Base-by-base conservation (phyloP, 2,797 vertebrate genomes). In the Microhierax caerulescens region DNA sequence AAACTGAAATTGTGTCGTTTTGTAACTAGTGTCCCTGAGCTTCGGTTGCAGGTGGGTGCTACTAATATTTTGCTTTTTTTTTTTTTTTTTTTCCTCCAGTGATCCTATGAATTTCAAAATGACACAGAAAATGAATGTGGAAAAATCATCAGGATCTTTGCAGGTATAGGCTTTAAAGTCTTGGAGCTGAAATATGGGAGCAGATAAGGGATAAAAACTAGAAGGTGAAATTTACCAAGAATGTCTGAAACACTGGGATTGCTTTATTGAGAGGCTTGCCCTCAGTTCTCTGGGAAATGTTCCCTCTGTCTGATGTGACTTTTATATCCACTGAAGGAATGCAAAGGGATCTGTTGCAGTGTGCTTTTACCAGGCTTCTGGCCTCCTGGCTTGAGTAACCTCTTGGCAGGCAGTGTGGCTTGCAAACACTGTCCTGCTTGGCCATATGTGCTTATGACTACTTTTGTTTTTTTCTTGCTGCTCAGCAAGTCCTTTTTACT, bases 41-140 rank as follows among this genome's bases (percentile, higher is more conserved):
- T 83, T 20, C 1, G 4, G 21, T 13, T 30, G 16, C 7, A 18
- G 18, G 2, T 1, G 7, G 12, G 0, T 30, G 5, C 20, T 75
- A 3, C 8, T 56, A 8, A 21, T 7, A 7, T 27, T 28, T 16
- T 20, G 3, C 13, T 17, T 15, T 34, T 14, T 63, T 27, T 30
- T 37, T 15, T n/a, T n/a, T 20, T 59, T 18, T 11, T 24, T 47
- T 17, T 2, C 39, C 39, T 13, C 11, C 30, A 97, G 94, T 21
- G 81, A 7, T 80, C 60, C 32, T 83, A 99, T 99, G 99, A 98
- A 96, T 96, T 94, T 97, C 72, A 98, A 61, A 94, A 98, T 98
- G 97, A 99, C 98, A 78, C 86, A 97, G 39, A 99, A 98, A 64
- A 54, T 16, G 74, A 88, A 73, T 1, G 32, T 48, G 2, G 98